These are phyloP conservation scores for Harlomillsia oculata DNA, from an alignment of 1,140 invertebrate species.

Conservation along the genomic window DNA sequence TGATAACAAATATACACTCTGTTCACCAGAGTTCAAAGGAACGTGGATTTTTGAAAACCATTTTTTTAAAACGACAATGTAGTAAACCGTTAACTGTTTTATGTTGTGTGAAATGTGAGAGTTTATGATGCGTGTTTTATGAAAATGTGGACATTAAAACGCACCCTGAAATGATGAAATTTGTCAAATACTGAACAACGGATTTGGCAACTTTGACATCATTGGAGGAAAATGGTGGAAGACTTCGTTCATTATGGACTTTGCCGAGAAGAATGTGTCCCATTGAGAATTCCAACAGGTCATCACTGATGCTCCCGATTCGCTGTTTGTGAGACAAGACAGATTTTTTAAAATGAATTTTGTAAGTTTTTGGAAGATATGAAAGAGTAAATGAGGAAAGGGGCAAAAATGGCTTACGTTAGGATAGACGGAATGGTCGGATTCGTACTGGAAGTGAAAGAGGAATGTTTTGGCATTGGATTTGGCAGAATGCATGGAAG, in stretches of 20 bases:
- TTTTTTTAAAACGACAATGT: no score
- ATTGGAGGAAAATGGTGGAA: constrained; percentile 36
- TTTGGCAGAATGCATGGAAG: constrained; percentile 63
- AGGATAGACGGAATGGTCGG: constrained; percentile 60
- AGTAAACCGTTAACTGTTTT: no score
- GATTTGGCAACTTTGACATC: constrained; percentile 62
- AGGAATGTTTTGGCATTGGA: constrained; percentile 69
- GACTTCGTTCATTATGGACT: constrained; percentile 15
- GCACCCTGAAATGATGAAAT: constrained; percentile 72
- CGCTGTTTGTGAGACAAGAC: constrained; percentile 8
- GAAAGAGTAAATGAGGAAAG: background rate
- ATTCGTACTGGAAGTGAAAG: constrained; percentile 76
- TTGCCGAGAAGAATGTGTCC: constrained; percentile 28
- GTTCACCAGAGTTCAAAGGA: no score
- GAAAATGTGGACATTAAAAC: no score
- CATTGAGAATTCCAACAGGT: constrained; percentile 33
- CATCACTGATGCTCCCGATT: constrained; percentile 34
- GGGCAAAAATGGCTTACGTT: constrained; percentile 47
- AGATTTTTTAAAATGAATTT: background rate
- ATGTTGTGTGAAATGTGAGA: no score
- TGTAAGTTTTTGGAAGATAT: background rate
- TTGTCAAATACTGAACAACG: constrained; percentile 69
- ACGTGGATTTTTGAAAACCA: no score
- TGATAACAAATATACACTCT: no score
- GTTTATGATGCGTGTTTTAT: no score